A percentile compares a stretch with the other conserved stretches of the same genome.
Evolutionary conservation across 2,888 invertebrate species (phyloP).

Genomic region (Andrena minutula): DNA sequence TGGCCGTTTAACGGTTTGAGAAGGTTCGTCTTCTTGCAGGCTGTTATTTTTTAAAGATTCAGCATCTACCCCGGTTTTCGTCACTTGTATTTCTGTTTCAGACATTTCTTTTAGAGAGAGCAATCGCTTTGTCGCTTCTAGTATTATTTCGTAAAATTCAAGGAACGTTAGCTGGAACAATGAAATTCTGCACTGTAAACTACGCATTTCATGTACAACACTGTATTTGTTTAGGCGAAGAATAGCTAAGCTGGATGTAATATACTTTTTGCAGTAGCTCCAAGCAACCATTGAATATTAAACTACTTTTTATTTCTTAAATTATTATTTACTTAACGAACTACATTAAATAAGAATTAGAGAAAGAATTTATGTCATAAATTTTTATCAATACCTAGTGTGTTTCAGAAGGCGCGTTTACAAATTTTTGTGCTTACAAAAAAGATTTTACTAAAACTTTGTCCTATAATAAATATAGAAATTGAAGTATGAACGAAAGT

Average conservation of each 20-base stretch:
- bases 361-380: constrained; percentile 12
- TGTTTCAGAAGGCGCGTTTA: background rate
- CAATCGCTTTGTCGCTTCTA: constrained; percentile 75
- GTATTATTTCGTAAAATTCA: constrained; percentile 88
- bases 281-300: constrained; percentile 9
- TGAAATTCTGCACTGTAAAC: constrained; percentile 32
- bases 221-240: constrained; percentile 12
- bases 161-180: constrained; percentile 86
- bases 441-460: too few species aligned
- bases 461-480: too few species aligned
- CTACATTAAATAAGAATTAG: background rate
- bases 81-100: background rate
- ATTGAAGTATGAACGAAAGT: too few species aligned
- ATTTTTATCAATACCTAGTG: background rate
- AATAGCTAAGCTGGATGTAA: constrained; percentile 17
- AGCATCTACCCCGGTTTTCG: background rate
- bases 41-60: background rate
- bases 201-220: constrained; percentile 18
- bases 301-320: background rate
- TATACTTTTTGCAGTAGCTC: constrained; percentile 25
- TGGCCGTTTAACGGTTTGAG: background rate
- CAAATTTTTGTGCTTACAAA: background rate
- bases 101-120: constrained; percentile 11
- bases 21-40: background rate
- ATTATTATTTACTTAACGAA: background rate